Conservation (phyloP, 2,888 invertebrate species). For the Zygogramma bicolorata region DNA sequence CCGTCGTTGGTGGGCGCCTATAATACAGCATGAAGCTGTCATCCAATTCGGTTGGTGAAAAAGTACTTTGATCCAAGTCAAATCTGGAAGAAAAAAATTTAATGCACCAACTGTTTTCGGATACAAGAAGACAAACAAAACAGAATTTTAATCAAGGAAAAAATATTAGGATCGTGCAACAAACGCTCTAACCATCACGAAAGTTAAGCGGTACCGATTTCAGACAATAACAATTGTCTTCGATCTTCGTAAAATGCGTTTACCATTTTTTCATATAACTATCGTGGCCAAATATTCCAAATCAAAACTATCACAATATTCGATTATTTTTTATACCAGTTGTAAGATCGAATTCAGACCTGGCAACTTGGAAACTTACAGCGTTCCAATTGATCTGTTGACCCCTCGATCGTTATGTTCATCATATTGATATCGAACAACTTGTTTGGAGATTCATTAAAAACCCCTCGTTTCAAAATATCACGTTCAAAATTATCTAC, state of each 20-base stretch:
- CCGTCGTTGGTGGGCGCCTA: slow-evolving; percentile 64
- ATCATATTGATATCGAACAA: not conserved
- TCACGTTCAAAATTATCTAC: not conserved
- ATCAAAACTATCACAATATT: too few species aligned
- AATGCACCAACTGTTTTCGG: not conserved
- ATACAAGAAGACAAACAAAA: too few species aligned
- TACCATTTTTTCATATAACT: too few species aligned
- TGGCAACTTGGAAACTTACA: not conserved
- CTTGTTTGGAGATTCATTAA: not conserved
- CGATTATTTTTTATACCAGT: too few species aligned
- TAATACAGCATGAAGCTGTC: slow-evolving; percentile 77
- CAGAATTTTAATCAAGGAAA: too few species aligned
- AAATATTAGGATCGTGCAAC: too few species aligned
- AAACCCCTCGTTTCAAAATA: not conserved
- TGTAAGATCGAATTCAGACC: too few species aligned
- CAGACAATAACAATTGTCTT: too few species aligned
- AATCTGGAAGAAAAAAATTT: slow-evolving; percentile 61
- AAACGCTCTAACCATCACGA: too few species aligned
- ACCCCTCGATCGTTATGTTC: not conserved
- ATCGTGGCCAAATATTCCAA: too few species aligned
- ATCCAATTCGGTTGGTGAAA: slow-evolving; percentile 81
- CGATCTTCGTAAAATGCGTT: too few species aligned
- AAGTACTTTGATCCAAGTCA: slow-evolving; percentile 71
- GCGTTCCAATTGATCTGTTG: not conserved
- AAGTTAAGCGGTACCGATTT: too few species aligned